phyloP scores from a whole-genome alignment of 2,113 vertebrate genomes.

The Triplophysa dalaica region DNA sequence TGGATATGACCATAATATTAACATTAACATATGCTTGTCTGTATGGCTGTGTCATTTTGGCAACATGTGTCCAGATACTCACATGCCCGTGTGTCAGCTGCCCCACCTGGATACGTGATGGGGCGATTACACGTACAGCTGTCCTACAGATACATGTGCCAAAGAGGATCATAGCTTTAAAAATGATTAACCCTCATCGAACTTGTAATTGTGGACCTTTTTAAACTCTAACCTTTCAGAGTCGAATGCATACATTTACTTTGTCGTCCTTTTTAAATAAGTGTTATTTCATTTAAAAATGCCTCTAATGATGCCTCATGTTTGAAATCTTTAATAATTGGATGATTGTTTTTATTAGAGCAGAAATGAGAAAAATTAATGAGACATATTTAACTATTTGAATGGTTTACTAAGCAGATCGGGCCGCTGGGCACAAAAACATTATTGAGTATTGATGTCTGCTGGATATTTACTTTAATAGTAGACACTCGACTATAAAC shows the following conservation, averaged over 20 bases:
- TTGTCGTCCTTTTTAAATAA: background rate
- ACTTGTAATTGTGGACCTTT: constrained; percentile 8
- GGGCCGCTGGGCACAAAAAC: background rate
- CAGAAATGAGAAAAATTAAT: constrained; percentile 6
- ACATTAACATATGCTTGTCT: constrained; percentile 11
- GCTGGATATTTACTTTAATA: background rate
- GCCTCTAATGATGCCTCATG: constrained; percentile 5
- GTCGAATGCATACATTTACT: background rate
- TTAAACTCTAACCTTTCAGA: constrained; percentile 5
- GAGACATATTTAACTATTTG: background rate
- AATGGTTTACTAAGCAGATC: background rate
- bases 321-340: background rate
- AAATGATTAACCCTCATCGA: constrained; percentile 30
- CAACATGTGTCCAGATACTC: background rate
- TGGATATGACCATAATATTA: constrained; percentile 13
- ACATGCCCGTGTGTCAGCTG: background rate
- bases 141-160: background rate
- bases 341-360: constrained; percentile 21
- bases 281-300: constrained; percentile 2
- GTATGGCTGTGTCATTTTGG: background rate
- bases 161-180: constrained; percentile 13
- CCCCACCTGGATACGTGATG: background rate
- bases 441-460: background rate
- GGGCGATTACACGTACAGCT: background rate
- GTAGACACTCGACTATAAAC: no score